These are phyloP conservation scores for Drosophila seguyi DNA, from an alignment of 1,140 invertebrate genomes.

Conservation along the genomic window DNA sequence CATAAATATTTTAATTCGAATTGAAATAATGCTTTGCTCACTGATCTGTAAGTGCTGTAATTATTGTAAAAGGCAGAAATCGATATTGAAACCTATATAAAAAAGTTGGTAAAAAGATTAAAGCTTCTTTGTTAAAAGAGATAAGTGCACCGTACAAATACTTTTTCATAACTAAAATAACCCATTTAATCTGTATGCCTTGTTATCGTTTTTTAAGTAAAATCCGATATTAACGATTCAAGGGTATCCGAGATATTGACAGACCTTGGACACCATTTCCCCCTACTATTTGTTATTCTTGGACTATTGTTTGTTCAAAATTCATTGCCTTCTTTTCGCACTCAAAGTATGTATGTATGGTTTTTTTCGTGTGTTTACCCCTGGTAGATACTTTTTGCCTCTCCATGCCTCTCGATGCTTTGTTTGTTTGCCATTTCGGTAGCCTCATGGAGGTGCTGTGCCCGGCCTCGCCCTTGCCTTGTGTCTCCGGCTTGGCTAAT, in stretches of 20 bases:
- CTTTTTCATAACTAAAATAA: not conserved
- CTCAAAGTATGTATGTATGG: constrained; percentile 48
- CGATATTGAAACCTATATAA: not conserved
- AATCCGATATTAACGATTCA: constrained; percentile 1
- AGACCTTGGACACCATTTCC: constrained; percentile 55
- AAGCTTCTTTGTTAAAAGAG: not conserved
- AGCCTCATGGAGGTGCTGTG: constrained; percentile 34
- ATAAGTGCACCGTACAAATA: not conserved
- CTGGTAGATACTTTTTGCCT: constrained; percentile 36
- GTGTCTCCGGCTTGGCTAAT: constrained; percentile 54
- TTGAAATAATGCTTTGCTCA: too few relatives aligned
- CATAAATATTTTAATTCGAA: not conserved
- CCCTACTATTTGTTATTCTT: constrained; percentile 57
- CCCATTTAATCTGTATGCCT: not conserved
- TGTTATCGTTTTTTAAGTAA: not conserved
- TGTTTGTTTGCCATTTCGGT: constrained; percentile 69
- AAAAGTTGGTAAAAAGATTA: not conserved
- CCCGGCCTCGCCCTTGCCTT: constrained; percentile 58
- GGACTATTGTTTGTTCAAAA: constrained; percentile 50
- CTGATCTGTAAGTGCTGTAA: not conserved
- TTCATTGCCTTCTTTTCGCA: constrained; percentile 60
- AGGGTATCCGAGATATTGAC: constrained; percentile 57
- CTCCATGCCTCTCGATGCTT: constrained; percentile 6
- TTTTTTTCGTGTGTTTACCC: constrained; percentile 45
- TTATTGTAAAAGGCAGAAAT: not conserved